Percentiles rank a stretch among this genome's conserved stretches.
Conservation (phyloP, 2,888 invertebrate genomes). For the Hyposoter dolosus region DNA sequence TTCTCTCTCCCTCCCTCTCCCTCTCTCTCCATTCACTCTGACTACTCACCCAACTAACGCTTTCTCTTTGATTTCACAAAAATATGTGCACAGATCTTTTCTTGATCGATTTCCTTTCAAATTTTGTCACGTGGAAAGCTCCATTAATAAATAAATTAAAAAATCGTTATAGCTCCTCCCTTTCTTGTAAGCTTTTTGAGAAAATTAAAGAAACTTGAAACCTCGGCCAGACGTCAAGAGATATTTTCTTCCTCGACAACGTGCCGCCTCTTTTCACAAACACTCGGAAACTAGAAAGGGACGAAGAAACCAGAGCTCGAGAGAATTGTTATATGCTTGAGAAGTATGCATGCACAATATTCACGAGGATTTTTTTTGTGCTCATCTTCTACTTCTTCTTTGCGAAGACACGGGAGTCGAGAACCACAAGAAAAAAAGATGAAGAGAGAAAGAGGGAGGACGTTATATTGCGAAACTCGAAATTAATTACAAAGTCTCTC, state of each 20-base stretch:
- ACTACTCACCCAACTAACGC: not conserved
- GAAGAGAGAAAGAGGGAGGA: not conserved
- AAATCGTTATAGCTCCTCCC: not conserved
- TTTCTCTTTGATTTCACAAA: not conserved
- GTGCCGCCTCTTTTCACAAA: not conserved
- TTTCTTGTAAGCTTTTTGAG: not conserved
- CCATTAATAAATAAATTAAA: not conserved
- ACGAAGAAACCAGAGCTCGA: slow-evolving; percentile 15
- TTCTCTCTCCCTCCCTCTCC: slow-evolving; percentile 20
- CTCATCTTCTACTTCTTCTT: not conserved
- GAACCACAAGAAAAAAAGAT: slow-evolving; percentile 11
- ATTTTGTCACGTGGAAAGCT: not conserved
- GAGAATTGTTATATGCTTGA: slow-evolving; percentile 55
- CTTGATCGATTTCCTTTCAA: no score
- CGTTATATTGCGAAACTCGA: slow-evolving; percentile 54
- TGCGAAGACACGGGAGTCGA: slow-evolving; percentile 23
- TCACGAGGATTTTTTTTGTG: not conserved
- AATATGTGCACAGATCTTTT: not conserved
- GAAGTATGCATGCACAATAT: slow-evolving; percentile 35
- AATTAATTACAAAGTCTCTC: slow-evolving; percentile 65
- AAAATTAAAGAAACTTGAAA: slow-evolving; percentile 45
- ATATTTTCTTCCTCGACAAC: slow-evolving; percentile 43
- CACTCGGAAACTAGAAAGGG: not conserved
- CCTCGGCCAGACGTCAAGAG: not conserved
- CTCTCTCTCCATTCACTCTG: not conserved